phyloP scores from a whole-genome alignment of 2,113 vertebrate species.

The Xiphophorus hellerii region DNA sequence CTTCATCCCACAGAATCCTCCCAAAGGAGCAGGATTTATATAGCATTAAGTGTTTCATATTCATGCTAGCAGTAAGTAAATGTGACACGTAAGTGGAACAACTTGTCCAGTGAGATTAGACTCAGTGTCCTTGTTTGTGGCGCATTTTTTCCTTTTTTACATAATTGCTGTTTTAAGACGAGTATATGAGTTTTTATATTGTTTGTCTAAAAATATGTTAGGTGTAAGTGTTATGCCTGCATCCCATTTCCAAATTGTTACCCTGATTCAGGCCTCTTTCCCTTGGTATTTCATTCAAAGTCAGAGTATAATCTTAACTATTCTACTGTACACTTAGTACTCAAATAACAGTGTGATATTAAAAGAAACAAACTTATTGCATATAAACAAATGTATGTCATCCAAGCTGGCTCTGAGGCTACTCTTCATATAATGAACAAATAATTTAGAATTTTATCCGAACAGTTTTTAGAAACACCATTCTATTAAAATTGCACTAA shows the following conservation, averaged over 20 bases:
- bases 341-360: not conserved
- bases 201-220: not conserved
- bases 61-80: constrained; percentile 57
- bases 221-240: not conserved
- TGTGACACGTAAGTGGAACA: constrained; percentile 60
- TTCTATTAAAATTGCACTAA: too few relatives aligned
- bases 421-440: too few relatives aligned
- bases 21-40: constrained; percentile 63
- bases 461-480: too few relatives aligned
- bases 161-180: constrained; percentile 1
- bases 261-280: not conserved
- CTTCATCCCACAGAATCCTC: constrained; percentile 50
- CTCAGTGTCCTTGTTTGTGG: constrained; percentile 58
- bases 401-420: too few relatives aligned
- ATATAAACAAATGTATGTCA: not conserved
- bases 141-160: not conserved
- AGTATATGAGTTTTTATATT: not conserved
- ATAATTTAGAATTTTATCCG: too few relatives aligned
- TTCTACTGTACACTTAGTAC: not conserved
- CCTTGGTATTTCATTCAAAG: not conserved
- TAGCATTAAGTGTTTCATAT: constrained; percentile 41
- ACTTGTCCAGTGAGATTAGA: constrained; percentile 62
- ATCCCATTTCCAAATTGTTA: not conserved
- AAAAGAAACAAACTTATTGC: not conserved
- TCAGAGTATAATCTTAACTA: not conserved